These are phyloP conservation scores for Sorex maritimensis DNA, from an alignment of 2,797 vertebrate species.

Conservation along the genomic window DNA sequence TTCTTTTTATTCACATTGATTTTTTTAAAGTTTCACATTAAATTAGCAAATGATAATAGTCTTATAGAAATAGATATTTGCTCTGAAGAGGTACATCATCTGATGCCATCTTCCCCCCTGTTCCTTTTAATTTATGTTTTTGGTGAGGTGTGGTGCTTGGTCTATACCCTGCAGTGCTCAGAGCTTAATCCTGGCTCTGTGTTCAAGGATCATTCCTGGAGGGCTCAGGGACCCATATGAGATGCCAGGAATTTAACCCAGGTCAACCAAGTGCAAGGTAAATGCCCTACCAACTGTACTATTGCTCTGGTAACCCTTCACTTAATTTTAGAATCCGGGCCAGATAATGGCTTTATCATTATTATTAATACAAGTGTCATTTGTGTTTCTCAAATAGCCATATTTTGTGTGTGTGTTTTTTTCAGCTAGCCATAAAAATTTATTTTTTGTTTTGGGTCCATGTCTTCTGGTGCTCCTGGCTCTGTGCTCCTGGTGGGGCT, in stretches of 20 bases:
- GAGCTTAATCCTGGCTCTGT: too few species aligned
- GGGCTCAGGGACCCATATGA: too few species aligned
- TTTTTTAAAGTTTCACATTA: constrained; percentile 37
- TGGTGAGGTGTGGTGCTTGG: too few species aligned
- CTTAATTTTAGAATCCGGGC: neutral
- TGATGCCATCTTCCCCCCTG: neutral
- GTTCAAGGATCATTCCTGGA: too few species aligned
- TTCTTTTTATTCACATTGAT: neutral
- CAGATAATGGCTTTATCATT: constrained; percentile 29
- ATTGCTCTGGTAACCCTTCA: neutral
- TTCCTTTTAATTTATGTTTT: neutral
- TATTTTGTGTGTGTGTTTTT: neutral
- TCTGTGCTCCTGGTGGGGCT: too few species aligned
- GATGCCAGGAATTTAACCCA: too few species aligned
- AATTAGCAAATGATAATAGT: neutral
- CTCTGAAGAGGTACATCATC: neutral
- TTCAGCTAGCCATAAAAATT: neutral
- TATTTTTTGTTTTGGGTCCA: neutral
- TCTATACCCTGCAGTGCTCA: too few species aligned
- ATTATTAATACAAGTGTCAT: neutral
- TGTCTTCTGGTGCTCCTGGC: too few species aligned
- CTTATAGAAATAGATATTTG: constrained; percentile 57
- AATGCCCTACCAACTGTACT: too few species aligned
- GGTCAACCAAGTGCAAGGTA: too few species aligned
- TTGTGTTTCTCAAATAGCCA: neutral